Base-by-base conservation (phyloP, 2,888 invertebrate genomes). In the Trachelus tabidus region DNA sequence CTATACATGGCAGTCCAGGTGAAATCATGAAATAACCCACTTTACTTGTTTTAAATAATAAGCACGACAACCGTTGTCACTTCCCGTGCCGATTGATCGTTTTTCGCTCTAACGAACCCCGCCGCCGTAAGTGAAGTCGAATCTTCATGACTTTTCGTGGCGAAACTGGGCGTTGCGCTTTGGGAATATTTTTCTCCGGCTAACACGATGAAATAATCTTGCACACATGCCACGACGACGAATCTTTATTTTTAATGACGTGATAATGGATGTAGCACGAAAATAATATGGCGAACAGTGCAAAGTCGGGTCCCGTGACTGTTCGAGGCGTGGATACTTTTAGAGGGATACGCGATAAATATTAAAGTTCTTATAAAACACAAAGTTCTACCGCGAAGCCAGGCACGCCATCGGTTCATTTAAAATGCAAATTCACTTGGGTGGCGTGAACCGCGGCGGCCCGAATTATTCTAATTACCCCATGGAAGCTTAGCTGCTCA, bases 391-490 rank as follows among this genome's bases (percentile, higher is more conserved):
- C 82, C 84, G 84, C 80, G 82, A 77, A 81, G 83, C 83, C 84
- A 80, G 85, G 87, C 91, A 91, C 91, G 91, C 91, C 87, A 91
- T 91, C 88, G 90, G 89, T 91, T 91, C 91, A 91, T 91, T 91
- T 91, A 91, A 91, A 91, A 91, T 91, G 91, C 91, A 90, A 91
- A 91, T 91, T 90, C 87, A 75, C 85, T 81, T 83, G 87, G 84
- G 86, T 90, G 89, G 90, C 90, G 89, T 89, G 89, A 89, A 90
- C 89, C 85, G 73, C 31, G 82, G 86, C 88, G 87, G 86, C 88
- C 90, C 91, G 90, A 90, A 90, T 91, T 90, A 90, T 91, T 90
- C 90, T 90, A 91, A 91, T 91, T 91, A 90, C 87, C 87, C 86
- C 84, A 78, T 85, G 85, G 87, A 90, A 87, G 87, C 89, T 87